Evolutionary conservation across 2,113 vertebrate genomes (phyloP).

Genomic region (Sigmodon hispidus): DNA sequence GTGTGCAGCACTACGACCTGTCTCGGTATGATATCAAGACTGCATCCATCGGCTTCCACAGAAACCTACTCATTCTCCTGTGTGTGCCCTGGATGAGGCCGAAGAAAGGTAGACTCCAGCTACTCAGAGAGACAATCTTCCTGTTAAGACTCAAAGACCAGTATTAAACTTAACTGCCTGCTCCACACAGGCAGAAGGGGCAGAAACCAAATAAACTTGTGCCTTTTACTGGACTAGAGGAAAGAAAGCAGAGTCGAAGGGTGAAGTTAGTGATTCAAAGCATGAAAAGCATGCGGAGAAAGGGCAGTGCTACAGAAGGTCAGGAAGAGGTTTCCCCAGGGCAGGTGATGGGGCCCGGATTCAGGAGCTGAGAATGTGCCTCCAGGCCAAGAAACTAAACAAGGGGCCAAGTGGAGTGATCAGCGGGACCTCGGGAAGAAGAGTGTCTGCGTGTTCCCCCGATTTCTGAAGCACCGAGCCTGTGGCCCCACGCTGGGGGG

Average conservation of each 20-base stretch:
- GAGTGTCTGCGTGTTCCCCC: not conserved
- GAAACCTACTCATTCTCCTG: not conserved
- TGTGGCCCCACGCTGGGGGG: not conserved
- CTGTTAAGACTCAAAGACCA: not conserved
- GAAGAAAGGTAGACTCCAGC: not conserved
- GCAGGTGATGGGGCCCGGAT: not conserved
- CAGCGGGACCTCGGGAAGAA: not conserved
- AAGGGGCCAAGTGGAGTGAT: not conserved
- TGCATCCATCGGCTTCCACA: not conserved
- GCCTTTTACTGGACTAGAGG: not conserved
- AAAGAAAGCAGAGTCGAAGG: not conserved
- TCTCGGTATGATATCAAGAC: not conserved
- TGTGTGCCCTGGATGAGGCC: not conserved
- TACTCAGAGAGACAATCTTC: not conserved
- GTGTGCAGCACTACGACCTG: not conserved
- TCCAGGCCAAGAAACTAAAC: not conserved
- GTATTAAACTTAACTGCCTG: not conserved
- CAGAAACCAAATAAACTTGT: not conserved
- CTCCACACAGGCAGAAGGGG: not conserved
- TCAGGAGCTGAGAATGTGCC: constrained; percentile 46
- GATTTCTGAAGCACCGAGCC: not conserved
- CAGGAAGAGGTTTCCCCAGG: not conserved
- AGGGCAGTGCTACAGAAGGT: accelerated
- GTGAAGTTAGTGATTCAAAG: not conserved
- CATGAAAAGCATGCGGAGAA: not conserved